Evolutionary conservation across 2,888 invertebrate genomes (phyloP).

Genomic region (Nemoura dubitans): DNA sequence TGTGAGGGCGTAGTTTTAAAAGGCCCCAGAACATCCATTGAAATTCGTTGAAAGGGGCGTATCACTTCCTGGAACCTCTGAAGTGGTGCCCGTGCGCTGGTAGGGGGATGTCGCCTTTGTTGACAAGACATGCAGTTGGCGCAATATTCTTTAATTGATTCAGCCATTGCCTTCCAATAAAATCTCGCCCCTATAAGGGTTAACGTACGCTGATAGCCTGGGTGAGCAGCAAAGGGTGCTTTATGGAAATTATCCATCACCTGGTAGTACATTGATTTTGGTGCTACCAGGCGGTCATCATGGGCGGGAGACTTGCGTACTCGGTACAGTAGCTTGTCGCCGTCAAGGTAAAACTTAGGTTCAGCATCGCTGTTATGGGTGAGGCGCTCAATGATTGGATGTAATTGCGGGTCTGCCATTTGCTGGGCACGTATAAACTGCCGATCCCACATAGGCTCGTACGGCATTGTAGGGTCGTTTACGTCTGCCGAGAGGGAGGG

Average conservation of each 20-base stretch:
- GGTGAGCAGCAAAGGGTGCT: slow-evolving; percentile 16
- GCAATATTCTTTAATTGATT: slow-evolving; percentile 19
- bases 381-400: neutral
- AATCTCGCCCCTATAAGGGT: neutral
- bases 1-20: neutral
- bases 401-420: neutral
- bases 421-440: neutral
- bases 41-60: neutral
- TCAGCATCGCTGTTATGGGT: neutral
- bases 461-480: neutral
- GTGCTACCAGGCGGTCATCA: neutral
- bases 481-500: no score
- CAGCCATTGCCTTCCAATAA: slow-evolving; percentile 34
- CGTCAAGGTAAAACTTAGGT: neutral
- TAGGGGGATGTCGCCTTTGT: slow-evolving; percentile 20
- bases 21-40: slow-evolving; percentile 30
- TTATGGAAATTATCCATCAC: slow-evolving; percentile 10
- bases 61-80: neutral
- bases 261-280: neutral
- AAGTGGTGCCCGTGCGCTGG: neutral
- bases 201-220: slow-evolving; percentile 2
- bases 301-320: neutral
- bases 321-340: neutral
- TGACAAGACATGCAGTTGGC: slow-evolving; percentile 33
- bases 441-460: neutral